phyloP scores from a whole-genome alignment of 1,140 invertebrate genomes.

The Drosophila littoralis region DNA sequence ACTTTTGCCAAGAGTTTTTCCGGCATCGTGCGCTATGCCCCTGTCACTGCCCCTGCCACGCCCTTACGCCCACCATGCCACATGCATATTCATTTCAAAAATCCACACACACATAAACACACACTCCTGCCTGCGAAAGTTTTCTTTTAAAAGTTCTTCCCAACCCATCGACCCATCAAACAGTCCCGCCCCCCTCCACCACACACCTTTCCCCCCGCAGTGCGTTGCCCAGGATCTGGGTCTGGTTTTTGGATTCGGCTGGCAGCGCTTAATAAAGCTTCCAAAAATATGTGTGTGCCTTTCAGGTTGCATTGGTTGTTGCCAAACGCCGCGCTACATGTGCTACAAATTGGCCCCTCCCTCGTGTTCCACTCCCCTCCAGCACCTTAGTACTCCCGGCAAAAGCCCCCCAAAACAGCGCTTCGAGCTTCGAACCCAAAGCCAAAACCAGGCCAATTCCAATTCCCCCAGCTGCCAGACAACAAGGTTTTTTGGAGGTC shows the following conservation, averaged over 20 bases:
- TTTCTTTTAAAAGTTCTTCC: slow-evolving; percentile 65
- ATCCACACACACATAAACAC: slow-evolving; percentile 55
- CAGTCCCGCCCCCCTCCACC: not conserved
- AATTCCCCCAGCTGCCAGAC: slow-evolving; percentile 67
- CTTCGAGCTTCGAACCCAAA: slow-evolving; percentile 11
- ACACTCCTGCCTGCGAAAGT: slow-evolving; percentile 43
- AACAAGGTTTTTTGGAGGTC: slow-evolving; percentile 53
- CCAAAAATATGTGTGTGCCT: slow-evolving; percentile 63
- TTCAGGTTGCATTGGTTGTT: slow-evolving; percentile 65
- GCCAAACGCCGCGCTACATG: slow-evolving; percentile 64
- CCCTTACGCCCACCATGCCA: slow-evolving; percentile 8
- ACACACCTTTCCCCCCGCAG: not conserved
- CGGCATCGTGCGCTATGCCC: slow-evolving; percentile 27
- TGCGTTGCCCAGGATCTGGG: not conserved
- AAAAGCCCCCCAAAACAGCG: not conserved
- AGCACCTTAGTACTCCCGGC: not conserved
- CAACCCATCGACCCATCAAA: no score
- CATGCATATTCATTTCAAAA: slow-evolving; percentile 79
- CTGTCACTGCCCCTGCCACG: slow-evolving; percentile 8
- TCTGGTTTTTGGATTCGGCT: slow-evolving; percentile 18
- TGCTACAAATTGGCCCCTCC: slow-evolving; percentile 63
- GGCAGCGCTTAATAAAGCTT: slow-evolving; percentile 78
- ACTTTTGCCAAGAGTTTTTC: slow-evolving; percentile 80
- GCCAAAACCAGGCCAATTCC: slow-evolving; percentile 68
- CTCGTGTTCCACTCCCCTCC: not conserved